These are phyloP conservation scores for Menura novaehollandiae DNA, from an alignment of 2,113 vertebrate genomes.

Conservation along the genomic window DNA sequence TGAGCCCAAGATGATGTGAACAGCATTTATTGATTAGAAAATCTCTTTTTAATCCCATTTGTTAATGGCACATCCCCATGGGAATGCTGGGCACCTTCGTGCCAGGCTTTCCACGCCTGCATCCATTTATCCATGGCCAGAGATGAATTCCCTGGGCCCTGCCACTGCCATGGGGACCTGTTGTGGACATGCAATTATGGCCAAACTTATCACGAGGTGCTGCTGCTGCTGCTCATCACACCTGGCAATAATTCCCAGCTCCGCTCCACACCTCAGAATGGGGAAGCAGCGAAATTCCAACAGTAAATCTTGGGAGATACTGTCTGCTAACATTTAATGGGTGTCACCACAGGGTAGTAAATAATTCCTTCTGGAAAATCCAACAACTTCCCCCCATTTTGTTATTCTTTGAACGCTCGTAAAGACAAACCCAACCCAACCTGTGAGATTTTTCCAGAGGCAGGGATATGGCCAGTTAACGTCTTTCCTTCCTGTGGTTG, in stretches of 20 bases:
- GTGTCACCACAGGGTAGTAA: neutral
- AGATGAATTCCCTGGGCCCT: conserved; percentile 67
- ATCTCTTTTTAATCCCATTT: neutral
- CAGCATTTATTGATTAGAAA: neutral
- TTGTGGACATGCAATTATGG: conserved; percentile 65
- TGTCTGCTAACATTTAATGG: conserved; percentile 44
- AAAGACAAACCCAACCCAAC: neutral
- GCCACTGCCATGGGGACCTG: conserved; percentile 40
- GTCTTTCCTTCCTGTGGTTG: neutral
- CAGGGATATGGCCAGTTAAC: fast-evolving
- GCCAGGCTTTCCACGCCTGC: neutral
- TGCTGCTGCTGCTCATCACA: conserved; percentile 49
- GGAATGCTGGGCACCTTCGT: neutral
- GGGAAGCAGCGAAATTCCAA: neutral
- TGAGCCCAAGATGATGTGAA: neutral
- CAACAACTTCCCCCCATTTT: neutral
- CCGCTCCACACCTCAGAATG: neutral
- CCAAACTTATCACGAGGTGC: conserved; percentile 53
- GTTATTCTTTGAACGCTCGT: neutral
- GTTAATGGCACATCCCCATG: neutral
- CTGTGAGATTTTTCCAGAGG: neutral
- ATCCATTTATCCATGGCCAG: conserved; percentile 54
- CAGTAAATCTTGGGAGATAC: conserved; percentile 56
- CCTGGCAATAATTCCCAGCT: conserved; percentile 45
- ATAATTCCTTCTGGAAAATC: conserved; percentile 33